These are phyloP conservation scores for Geophilus truncorum DNA, from an alignment of 2,888 invertebrate species.

Conservation along the genomic window DNA sequence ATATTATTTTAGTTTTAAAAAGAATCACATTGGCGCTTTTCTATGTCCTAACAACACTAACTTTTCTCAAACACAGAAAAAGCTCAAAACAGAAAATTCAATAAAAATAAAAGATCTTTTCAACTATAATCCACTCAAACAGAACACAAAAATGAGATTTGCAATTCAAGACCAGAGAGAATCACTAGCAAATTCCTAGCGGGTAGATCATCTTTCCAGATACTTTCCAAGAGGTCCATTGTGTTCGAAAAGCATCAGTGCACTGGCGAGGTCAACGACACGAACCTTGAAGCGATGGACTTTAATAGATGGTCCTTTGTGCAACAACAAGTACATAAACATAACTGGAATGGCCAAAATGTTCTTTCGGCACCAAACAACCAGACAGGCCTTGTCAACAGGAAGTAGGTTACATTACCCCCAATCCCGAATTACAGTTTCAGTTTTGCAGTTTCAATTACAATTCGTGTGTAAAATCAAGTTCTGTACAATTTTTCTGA, in stretches of 20 bases:
- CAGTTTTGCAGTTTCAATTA: no score
- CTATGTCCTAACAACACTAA: no score
- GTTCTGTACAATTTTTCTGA: no score
- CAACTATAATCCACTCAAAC: no score
- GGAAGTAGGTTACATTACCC: background rate
- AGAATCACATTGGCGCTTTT: no score
- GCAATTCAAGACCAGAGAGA: background rate
- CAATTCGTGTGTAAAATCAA: no score
- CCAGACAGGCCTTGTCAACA: background rate
- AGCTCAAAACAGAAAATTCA: background rate
- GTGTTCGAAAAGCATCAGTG: background rate
- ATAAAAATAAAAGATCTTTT: background rate
- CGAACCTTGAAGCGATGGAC: background rate
- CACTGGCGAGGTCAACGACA: conserved; percentile 2
- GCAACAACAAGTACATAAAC: conserved; percentile 14
- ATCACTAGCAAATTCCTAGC: background rate
- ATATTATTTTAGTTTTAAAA: no score
- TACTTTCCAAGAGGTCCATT: background rate
- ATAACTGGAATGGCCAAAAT: background rate
- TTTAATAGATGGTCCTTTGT: background rate
- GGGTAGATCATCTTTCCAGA: background rate
- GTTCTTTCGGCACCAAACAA: background rate
- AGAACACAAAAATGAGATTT: no score
- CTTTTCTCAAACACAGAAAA: no score
- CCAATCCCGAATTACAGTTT: no score